Base-by-base conservation (phyloP, 2,113 vertebrate species). In the Onychorhynchus coronatus region DNA sequence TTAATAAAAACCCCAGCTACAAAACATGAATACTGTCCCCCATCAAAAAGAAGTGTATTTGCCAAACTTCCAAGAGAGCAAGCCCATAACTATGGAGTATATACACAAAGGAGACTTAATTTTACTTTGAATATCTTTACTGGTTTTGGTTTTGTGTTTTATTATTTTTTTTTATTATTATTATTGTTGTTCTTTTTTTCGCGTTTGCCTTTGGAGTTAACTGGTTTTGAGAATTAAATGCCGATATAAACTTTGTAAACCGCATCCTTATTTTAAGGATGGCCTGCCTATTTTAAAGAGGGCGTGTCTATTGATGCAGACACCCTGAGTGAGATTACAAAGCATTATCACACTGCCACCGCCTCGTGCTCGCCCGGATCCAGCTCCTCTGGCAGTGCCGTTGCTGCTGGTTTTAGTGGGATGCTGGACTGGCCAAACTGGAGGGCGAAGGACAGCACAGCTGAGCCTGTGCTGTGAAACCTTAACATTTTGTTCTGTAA, bases 221-320 rank as follows among this genome's bases (percentile, higher is more conserved):
- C 44, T 5, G n/a, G n/a, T n/a, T 95, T 89, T 85, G 77, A 92
- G 92, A 93, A 74, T 67, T 21, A 85, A 96, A 72, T 33, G 82
- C 75, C 31, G 39, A 81, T 75, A 82, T 71, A 41, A 92, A 81
- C 66, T 78, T 83, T 42, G 50, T 16, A 39, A 88, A 72, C 58
- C 78, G 4, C 77, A 61, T 96, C 86, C 92, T 86, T 74, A 75
- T 71, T 95, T 95, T 97, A 85, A 93, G 96, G 95, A 85, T 95
- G 91, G 85, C 87, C 84, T 89, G 87, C 94, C 73, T 44, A 11
- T 70, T 70, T 39, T 67, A 24, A 3, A 55, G 84, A 72, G 79
- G 79, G 75, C 2, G 65, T 63, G 88, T 68, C 62, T 82, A 13
- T 68, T 13, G 11, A 42, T n/a, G 68, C 74, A 47, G 76, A 83